Evolutionary conservation across 2,797 vertebrate species (phyloP), one percentile per base, ranked within the genome.

Genomic region (Yasuhikotakia modesta): DNA sequence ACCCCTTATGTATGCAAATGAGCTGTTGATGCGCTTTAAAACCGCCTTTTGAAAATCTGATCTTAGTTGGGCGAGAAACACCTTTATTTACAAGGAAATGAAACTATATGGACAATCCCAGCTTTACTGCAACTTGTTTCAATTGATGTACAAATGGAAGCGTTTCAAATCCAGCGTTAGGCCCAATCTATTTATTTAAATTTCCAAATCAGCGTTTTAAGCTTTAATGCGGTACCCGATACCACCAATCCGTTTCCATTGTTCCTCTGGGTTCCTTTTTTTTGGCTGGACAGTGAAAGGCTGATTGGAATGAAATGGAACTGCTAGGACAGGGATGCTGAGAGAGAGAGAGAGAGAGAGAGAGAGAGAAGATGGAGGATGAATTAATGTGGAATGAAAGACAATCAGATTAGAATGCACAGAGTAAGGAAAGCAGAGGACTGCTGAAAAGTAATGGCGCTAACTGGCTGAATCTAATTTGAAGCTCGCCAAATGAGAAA

Each of bases 281-380:
- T 74, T 57, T 43, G 39, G 39, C 39, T n/a, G 75, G 66, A 77
- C 65, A 77, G 55, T 69, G n/a, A 24, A 2, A 50, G 58, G 46
- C 84, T 83, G 85, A 94, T 92, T 93, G 92, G 91, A 93, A 95
- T 93, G 92, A 94, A 94, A 94, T 91, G 87, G 84, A 88, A 92
- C 91, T 90, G 93, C 92, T 92, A 89, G 66, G 39, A 78, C 64
- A 60, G 55, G 69, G 32, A 68, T 21, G 69, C 46, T 24, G 68
- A 74, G 70, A 39, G 73, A 72, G 63, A 69, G 64, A 14, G 43
- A 8, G 50, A 21, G 63, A 48, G 69, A 77, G 64, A 70, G 66
- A 57, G 70, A 77, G 64, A 70, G 66, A 22, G 45, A 12, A 53
- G 32, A 16, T 52, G 50, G 21, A 39, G 24, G 46, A 57, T 22